phyloP scores from a whole-genome alignment of 2,797 vertebrate genomes.

The Brachymystax lenok region DNA sequence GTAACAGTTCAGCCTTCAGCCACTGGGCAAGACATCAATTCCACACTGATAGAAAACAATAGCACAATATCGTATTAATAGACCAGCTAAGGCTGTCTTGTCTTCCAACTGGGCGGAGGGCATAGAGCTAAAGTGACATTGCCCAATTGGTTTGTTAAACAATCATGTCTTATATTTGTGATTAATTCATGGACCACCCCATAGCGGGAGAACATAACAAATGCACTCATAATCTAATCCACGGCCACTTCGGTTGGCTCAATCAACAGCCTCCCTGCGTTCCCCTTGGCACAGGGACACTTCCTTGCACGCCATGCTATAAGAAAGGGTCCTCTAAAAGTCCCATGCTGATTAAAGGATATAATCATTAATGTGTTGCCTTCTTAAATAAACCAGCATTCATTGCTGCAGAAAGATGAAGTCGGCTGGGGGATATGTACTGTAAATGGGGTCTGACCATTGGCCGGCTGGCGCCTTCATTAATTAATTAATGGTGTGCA shows the following conservation, averaged over 20 bases:
- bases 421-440: conserved; percentile 1
- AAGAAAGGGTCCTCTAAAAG: conserved; percentile 23
- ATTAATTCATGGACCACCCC: background rate
- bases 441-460: background rate
- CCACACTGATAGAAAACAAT: background rate
- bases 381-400: conserved; percentile 30
- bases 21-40: background rate
- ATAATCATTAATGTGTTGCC: conserved; percentile 16
- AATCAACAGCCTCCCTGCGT: conserved; percentile 3
- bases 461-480: background rate
- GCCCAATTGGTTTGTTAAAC: background rate
- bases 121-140: background rate
- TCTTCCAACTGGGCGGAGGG: background rate
- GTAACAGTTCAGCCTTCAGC: too few species aligned
- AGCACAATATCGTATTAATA: background rate
- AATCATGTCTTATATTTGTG: background rate
- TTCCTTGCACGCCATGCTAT: background rate
- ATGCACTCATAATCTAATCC: conserved; percentile 9
- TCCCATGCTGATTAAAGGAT: conserved; percentile 20
- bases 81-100: background rate
- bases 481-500: background rate
- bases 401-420: conserved; percentile 9
- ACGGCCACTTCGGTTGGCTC: background rate
- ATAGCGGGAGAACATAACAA: background rate
- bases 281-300: background rate